A percentile compares a stretch with the other conserved stretches of the same genome.
Conservation (phyloP, 2,888 invertebrate species). For the Netelia fuscicornis region DNA sequence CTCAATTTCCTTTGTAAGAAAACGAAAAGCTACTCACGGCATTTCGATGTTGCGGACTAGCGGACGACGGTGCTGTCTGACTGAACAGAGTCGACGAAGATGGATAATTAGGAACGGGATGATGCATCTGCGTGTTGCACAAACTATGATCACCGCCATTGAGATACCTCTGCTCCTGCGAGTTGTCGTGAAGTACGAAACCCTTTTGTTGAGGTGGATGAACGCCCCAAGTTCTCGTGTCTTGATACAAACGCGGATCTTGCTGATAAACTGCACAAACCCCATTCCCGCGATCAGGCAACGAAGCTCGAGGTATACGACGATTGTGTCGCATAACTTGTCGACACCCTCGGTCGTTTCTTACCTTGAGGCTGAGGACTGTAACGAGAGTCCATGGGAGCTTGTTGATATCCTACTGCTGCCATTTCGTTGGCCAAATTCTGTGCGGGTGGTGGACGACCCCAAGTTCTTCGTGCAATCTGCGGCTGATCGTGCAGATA, state of each 20-base stretch:
- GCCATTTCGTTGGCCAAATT: constrained; percentile 83
- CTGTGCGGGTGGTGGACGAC: constrained; percentile 85
- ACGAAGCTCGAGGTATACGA: constrained; percentile 35
- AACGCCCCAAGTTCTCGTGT: constrained; percentile 81
- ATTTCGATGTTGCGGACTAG: constrained; percentile 89
- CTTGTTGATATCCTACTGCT: constrained; percentile 80
- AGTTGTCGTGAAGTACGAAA: constrained; percentile 88
- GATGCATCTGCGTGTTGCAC: constrained; percentile 86
- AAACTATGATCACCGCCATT: constrained; percentile 89
- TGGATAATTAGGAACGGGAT: constrained; percentile 85
- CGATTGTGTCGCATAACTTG: constrained; percentile 6
- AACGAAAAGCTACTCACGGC: constrained; percentile 77
- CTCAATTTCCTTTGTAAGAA: neutral
- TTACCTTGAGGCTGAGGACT: constrained; percentile 79
- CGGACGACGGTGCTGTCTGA: constrained; percentile 86
- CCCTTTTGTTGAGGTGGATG: constrained; percentile 86
- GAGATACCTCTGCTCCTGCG: constrained; percentile 87
- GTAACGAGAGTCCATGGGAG: constrained; percentile 80
- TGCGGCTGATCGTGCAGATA: constrained; percentile 90
- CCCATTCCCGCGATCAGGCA: constrained; percentile 38
- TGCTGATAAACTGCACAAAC: constrained; percentile 79
- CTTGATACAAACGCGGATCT: constrained; percentile 82
- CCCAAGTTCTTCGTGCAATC: constrained; percentile 85
- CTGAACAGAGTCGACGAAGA: constrained; percentile 84
- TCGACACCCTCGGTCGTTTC: neutral